phyloP scores from a whole-genome alignment of 1,140 invertebrate genomes.

The Dreissena polymorpha region DNA sequence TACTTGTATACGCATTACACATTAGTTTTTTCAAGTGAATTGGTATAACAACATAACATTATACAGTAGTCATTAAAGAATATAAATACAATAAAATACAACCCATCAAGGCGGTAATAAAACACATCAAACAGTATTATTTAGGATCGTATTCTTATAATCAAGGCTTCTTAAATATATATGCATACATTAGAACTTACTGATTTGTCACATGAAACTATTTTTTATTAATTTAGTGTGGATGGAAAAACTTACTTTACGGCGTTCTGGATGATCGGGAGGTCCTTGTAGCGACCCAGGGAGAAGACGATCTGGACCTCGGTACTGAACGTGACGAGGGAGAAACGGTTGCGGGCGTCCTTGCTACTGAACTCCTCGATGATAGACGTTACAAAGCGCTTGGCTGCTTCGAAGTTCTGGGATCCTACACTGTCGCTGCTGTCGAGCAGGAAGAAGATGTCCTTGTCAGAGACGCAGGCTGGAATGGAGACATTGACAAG shows the following conservation, averaged over 20 bases:
- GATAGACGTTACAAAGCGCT: conserved; percentile 62
- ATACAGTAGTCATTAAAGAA: too few relatives aligned
- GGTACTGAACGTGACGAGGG: conserved; percentile 70
- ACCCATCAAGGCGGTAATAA: too few relatives aligned
- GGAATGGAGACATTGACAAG: conserved; percentile 3
- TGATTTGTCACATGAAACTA: too few relatives aligned
- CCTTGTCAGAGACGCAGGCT: conserved; percentile 68
- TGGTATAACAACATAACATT: too few relatives aligned
- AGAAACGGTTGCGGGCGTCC: conserved; percentile 70
- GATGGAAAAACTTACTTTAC: conserved; percentile 48
- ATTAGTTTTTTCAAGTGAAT: too few relatives aligned
- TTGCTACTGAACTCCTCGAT: conserved; percentile 64
- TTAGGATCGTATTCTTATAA: too few relatives aligned
- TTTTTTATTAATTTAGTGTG: too few relatives aligned
- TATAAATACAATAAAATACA: too few relatives aligned
- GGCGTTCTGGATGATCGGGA: conserved; percentile 67
- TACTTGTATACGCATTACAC: too few relatives aligned
- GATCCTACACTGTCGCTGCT: conserved; percentile 71
- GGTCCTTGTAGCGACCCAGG: conserved; percentile 63
- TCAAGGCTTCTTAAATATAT: too few relatives aligned
- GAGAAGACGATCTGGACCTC: conserved; percentile 68
- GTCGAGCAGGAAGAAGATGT: conserved; percentile 73
- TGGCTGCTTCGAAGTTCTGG: conserved; percentile 65
- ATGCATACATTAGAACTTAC: too few relatives aligned
- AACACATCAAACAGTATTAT: too few relatives aligned